Conservation (phyloP, 1,140 invertebrate genomes). For the Temnothorax curvispinosus region DNA sequence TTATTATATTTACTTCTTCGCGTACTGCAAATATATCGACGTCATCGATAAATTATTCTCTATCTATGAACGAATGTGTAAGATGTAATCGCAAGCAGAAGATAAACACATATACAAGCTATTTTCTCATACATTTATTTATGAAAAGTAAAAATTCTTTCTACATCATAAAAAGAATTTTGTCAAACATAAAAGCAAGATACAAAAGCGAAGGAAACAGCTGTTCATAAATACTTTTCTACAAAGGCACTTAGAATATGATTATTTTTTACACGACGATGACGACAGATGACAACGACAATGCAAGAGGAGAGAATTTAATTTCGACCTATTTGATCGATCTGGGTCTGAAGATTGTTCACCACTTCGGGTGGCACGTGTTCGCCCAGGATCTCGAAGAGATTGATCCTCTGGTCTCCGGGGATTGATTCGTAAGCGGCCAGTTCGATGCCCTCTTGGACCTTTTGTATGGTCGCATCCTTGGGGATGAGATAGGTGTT, state of each 20-base stretch:
- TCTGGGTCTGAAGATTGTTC: slow-evolving; percentile 92
- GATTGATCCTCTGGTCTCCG: slow-evolving; percentile 92
- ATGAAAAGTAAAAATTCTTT: slow-evolving; percentile 60
- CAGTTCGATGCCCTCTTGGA: slow-evolving; percentile 93
- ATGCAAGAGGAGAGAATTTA: slow-evolving; percentile 75
- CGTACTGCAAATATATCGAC: neutral
- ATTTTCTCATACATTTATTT: slow-evolving; percentile 67
- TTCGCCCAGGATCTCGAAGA: slow-evolving; percentile 92
- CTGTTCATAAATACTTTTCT: slow-evolving; percentile 73
- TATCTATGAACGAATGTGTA: neutral
- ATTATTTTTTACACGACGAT: slow-evolving; percentile 62
- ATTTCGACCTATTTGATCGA: slow-evolving; percentile 91
- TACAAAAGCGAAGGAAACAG: slow-evolving; percentile 41
- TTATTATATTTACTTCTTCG: neutral
- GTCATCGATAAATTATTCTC: neutral
- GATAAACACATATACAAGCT: neutral
- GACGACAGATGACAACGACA: neutral
- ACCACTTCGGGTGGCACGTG: slow-evolving; percentile 94
- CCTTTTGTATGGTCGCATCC: slow-evolving; percentile 94
- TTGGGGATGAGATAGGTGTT: slow-evolving; percentile 93
- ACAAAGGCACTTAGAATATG: slow-evolving; percentile 23
- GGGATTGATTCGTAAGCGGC: slow-evolving; percentile 94
- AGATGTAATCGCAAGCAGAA: neutral
- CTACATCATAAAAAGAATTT: slow-evolving; percentile 27
- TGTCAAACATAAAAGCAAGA: slow-evolving; percentile 40